These are phyloP conservation scores for Microctenopoma stevenorrisi DNA, from an alignment of 2,797 vertebrate species.

Conservation along the genomic window DNA sequence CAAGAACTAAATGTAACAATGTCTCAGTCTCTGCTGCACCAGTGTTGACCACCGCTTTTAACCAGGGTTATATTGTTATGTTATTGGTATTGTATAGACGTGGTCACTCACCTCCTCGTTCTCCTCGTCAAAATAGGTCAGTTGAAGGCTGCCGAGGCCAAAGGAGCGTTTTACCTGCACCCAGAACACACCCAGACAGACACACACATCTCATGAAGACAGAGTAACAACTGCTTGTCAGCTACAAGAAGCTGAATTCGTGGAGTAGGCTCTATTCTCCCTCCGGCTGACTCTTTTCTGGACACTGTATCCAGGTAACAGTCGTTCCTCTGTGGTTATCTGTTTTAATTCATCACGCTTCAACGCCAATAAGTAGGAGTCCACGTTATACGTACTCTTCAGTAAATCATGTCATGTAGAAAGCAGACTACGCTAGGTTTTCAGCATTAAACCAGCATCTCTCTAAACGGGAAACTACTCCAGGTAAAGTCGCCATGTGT, in stretches of 20 bases:
- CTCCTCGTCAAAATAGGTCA: slow-evolving; percentile 95
- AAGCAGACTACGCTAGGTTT: not conserved
- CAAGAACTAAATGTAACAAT: not conserved
- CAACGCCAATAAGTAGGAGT: not conserved
- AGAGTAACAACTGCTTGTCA: not conserved
- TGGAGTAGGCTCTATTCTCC: not conserved
- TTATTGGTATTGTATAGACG: not conserved
- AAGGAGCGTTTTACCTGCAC: slow-evolving; percentile 92
- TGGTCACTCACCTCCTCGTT: slow-evolving; percentile 90
- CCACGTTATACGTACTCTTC: not conserved
- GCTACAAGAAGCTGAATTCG: not conserved
- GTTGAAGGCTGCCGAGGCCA: slow-evolving; percentile 89
- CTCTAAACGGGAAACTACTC: slow-evolving; percentile 4
- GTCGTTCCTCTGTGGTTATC: not conserved
- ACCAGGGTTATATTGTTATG: too few relatives aligned
- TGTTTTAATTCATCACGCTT: not conserved
- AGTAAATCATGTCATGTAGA: not conserved
- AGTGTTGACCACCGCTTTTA: not conserved
- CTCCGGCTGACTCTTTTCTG: not conserved
- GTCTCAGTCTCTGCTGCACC: not conserved
- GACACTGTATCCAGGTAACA: not conserved
- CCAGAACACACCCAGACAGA: slow-evolving; percentile 3
- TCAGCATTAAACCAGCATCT: not conserved
- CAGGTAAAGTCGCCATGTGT: slow-evolving; percentile 12
- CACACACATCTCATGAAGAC: not conserved